Evolutionary conservation across 2,888 invertebrate species (phyloP).

Genomic region (Drosophila nigricruria): DNA sequence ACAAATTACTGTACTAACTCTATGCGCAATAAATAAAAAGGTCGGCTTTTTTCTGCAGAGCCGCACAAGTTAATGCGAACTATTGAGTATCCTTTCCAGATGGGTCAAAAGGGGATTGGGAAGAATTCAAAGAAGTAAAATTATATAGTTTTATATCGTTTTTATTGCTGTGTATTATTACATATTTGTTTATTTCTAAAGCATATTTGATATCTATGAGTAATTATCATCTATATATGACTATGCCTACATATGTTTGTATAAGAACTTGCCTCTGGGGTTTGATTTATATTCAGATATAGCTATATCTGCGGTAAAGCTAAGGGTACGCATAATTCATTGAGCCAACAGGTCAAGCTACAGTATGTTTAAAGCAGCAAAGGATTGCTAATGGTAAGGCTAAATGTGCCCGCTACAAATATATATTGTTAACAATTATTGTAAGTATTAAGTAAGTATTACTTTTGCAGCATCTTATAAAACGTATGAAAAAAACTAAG

Average conservation of each 20-base stretch:
- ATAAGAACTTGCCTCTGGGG: slow-evolving; percentile 40
- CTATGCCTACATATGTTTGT: slow-evolving; percentile 16
- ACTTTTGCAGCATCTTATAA: slow-evolving; percentile 24
- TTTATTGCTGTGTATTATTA: slow-evolving; percentile 47
- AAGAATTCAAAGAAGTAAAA: neutral
- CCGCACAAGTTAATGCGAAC: slow-evolving; percentile 51
- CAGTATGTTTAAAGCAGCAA: slow-evolving; percentile 49
- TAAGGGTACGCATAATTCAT: slow-evolving; percentile 31
- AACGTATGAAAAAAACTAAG: slow-evolving; percentile 43
- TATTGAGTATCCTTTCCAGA: slow-evolving; percentile 1
- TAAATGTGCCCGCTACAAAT: slow-evolving; percentile 23
- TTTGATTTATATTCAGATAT: slow-evolving; percentile 8
- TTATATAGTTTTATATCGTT: slow-evolving; percentile 42
- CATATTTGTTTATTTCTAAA: slow-evolving; percentile 46
- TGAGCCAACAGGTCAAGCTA: slow-evolving; percentile 64
- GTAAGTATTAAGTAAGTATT: slow-evolving; percentile 17
- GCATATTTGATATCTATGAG: slow-evolving; percentile 37
- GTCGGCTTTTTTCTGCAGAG: slow-evolving; percentile 55
- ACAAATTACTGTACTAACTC: slow-evolving; percentile 73
- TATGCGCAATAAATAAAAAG: slow-evolving; percentile 74
- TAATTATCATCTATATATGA: slow-evolving; percentile 9
- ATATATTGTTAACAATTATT: slow-evolving; percentile 28
- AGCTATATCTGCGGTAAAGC: slow-evolving; percentile 48
- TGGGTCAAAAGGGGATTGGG: neutral
- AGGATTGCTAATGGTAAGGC: slow-evolving; percentile 27